Evolutionary conservation across 2,797 vertebrate genomes (phyloP), one percentile per base, ranked within the genome.

Genomic region (Petrocephalus sullivani): DNA sequence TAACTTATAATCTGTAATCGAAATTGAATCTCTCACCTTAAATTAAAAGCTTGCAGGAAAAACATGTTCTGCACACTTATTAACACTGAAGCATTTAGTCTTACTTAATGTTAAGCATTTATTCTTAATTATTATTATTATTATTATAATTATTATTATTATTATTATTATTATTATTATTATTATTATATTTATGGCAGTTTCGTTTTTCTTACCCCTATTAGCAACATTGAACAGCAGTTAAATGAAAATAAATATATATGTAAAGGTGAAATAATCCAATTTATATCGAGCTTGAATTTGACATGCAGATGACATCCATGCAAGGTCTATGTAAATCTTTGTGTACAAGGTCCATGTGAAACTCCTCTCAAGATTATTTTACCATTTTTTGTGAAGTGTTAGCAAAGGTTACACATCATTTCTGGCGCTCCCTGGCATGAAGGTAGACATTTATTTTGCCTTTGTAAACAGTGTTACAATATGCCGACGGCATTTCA

Each of bases 401-500:
- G 54, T 14, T 19, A 19, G 28, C 28, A 37, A 57, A 85, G 84
- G 84, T 37, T 57, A 85, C 21, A 57, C 67, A 75, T 75, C 67
- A 75, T 82, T 53, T 49, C 8, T 23, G 16, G 9, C 16, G 10
- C 85, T 86, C 16, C 61, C 49, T 53, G 28, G 23, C 83, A 60
- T 86, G 49, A 86, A 82, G 54, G 71, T 67, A 54, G 88, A 85
- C 84, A 87, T 84, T 58, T 86, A 58, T 91, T 91, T 41, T 53
- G 33, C 21, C 85, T 41, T n/a, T 60, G 85, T 85, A 88, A 85
- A 88, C 88, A 49, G 51, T 83, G 87, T 67, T 71, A 90, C 90
- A 90, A 90, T 91, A 88, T 53, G 90, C 94, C 91, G 90, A 93
- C 93, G 91, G 86, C 90, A 91, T 95, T 67, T 95, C 95, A 94